Evolutionary conservation across 2,888 invertebrate species (phyloP), one percentile per base, ranked within the genome.

Genomic region (Dastarcus helophoroides): DNA sequence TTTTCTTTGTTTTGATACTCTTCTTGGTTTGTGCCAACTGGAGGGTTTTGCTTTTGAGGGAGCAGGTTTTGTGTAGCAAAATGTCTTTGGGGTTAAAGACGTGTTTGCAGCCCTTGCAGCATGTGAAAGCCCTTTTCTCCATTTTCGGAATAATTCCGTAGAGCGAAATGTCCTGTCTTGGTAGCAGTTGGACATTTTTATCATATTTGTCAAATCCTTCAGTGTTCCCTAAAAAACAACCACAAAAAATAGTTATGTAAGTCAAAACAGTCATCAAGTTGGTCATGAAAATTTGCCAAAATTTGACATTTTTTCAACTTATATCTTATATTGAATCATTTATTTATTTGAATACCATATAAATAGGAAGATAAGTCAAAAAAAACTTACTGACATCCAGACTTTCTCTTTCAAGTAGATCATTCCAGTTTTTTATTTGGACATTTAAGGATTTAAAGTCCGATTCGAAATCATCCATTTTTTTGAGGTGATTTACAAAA

Each of bases 101-200:
- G 42, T 38, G 42, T 27, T 49, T 48, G 39, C 59, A 58, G 29
- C 51, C 50, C 32, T 48, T 54, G 40, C 59, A 59, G 35, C 50
- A 51, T 26, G 46, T 47, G 36, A 54, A 52, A n/a, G 54, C 42
- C 28, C 51, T 42, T 33, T 47, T 47, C 36, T 59, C 59, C 48
- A 57, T 48, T 44, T 57, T 56, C 4, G 60, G 59, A 35, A 52
- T 55, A 5, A 43, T 47, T 14, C 60, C 59, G 43, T 56, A 59
- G 17, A 59, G 36, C 15, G 44, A 44, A 35, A 55, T 50, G 43
- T 57, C 54, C 39, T 53, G 44, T 32, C 59, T 47, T 23, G 56
- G 58, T 30, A 60, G 46, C 26, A 55, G 40, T 26, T 44, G 47
- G 12, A 53, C 51, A 31, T 40, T 38, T 29, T 36, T 34, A 15